A percentile compares a stretch with the other conserved stretches of the same genome.
Evolutionary conservation across 2,797 vertebrate species (phyloP).

Genomic region (Notoglanidium macrostoma): DNA sequence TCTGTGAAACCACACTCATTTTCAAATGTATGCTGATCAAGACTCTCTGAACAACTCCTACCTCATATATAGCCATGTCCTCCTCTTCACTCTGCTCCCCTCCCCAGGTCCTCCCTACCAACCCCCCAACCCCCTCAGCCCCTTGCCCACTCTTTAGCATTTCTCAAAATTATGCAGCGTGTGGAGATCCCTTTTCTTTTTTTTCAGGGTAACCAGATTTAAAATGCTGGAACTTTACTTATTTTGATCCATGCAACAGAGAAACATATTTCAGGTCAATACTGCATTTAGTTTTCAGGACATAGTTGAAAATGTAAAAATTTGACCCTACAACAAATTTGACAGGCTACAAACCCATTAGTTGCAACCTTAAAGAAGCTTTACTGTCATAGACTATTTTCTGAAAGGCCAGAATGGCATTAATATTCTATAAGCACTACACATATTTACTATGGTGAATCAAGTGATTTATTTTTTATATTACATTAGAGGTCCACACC

Average conservation of each 20-base stretch:
- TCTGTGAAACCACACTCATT: too few species aligned
- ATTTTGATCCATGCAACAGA: neutral
- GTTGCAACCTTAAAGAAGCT: neutral
- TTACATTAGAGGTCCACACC: neutral
- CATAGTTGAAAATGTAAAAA: neutral
- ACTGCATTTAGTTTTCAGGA: neutral
- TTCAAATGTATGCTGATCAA: too few species aligned
- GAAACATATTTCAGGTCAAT: neutral
- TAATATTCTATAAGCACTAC: neutral
- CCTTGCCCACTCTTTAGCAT: too few species aligned
- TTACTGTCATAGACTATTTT: neutral
- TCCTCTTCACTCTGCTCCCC: too few species aligned
- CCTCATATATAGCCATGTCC: too few species aligned
- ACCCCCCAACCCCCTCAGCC: too few species aligned
- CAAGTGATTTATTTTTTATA: neutral
- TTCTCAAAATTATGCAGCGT: too few species aligned
- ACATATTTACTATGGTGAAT: neutral
- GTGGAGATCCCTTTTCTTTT: too few species aligned
- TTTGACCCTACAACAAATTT: too few species aligned
- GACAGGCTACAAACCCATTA: neutral
- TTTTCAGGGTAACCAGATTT: neutral
- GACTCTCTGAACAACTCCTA: too few species aligned
- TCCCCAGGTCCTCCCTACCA: too few species aligned
- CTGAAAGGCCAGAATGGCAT: neutral
- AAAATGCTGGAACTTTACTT: neutral